Evolutionary conservation across 2,888 invertebrate genomes (phyloP), one percentile per base, ranked within the genome.

Genomic region (Cerastis rubricosa): DNA sequence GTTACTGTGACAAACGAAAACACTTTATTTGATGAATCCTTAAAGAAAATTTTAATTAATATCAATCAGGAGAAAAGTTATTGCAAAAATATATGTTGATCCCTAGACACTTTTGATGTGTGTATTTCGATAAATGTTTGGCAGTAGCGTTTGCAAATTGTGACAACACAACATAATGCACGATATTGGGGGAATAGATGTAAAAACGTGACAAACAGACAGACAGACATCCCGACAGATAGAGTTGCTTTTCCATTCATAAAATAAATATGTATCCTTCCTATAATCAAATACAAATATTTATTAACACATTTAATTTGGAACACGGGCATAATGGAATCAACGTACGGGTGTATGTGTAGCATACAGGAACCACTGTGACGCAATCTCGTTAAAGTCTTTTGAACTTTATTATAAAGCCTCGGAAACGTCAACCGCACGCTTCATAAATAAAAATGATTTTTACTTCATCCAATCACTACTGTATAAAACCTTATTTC

Each of bases 331-430:
- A 57, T 57, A 57, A 25, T 25, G 7, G 29, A 3, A 59, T 17
- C 8, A 2, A 59, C n/a, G 3, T 14, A 63, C 7, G 12, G 1
- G 25, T 25, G 57, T 57, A 12, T n/a, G 7, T 63, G 22, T n/a
- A 12, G 19, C 14, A 40, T 12, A 63, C 63, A 49, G 45, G 67
- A 71, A 68, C 49, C 12, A 14, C 25, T 74, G 19, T 71, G 63
- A 68, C 63, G 51, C 40, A 70, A 71, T 71, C 66, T 49, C 35
- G 45, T 51, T 68, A 54, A 71, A 76, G 45, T 35, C 57, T 67
- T 43, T n/a, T 61, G 54, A 76, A 81, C 19, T 76, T 66, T 25
- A 71, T 67, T 76, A 57, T 67, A 47, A 54, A 66, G 12, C 47
- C 22, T 49, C 43, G 11, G 14, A 29, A 59, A 69, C 17, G 11